Evolutionary conservation across 2,888 invertebrate species (phyloP).

Genomic region (Mactromeris polynyma): DNA sequence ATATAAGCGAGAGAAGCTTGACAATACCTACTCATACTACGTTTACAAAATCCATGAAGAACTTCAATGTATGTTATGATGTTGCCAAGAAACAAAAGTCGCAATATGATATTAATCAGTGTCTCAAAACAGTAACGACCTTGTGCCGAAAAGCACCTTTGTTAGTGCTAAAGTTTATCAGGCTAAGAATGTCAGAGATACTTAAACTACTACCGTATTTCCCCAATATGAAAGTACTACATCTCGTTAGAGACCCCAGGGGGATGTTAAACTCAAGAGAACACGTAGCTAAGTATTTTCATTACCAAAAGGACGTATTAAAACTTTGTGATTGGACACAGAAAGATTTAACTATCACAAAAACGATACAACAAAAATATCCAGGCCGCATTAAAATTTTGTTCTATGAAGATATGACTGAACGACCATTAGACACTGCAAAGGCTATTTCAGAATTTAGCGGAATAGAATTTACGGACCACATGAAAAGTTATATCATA

Average conservation of each 20-base stretch:
- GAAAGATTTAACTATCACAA: constrained; percentile 2
- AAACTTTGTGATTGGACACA: background rate
- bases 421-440: background rate
- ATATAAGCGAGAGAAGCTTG: background rate
- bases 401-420: constrained; percentile 36
- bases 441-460: constrained; percentile 24
- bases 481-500: constrained; percentile 10
- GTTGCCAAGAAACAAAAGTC: background rate
- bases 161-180: constrained; percentile 28
- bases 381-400: constrained; percentile 22
- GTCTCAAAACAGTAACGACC: background rate
- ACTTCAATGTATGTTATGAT: background rate
- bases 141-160: constrained; percentile 8
- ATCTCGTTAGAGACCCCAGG: constrained; percentile 44
- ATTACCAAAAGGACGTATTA: background rate
- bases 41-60: background rate
- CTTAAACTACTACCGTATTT: constrained; percentile 28
- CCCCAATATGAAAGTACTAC: constrained; percentile 44
- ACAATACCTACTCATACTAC: too few relatives aligned
- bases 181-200: background rate
- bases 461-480: too few relatives aligned
- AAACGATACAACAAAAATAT: constrained; percentile 1
- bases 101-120: background rate
- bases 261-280: constrained; percentile 46
- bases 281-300: background rate